A percentile compares a stretch with the other conserved stretches of the same genome.
Evolutionary conservation across 2,113 vertebrate genomes (phyloP).

Genomic region (Corythornis cristatus): DNA sequence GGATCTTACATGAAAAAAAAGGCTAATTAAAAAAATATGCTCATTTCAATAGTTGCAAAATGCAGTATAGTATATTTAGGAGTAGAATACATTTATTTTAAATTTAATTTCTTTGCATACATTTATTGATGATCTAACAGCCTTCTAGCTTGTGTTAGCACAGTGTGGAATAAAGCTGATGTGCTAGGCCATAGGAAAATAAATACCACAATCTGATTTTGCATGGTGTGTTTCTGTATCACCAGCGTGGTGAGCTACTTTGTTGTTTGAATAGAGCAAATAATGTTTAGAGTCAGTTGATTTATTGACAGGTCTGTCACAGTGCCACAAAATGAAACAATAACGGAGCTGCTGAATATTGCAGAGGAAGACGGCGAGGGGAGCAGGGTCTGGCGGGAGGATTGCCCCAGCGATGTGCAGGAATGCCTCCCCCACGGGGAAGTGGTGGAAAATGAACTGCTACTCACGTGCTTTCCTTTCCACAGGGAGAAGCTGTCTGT

Average conservation of each 20-base stretch:
- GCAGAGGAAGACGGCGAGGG: neutral
- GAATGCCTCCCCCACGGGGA: neutral
- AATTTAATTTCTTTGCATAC: neutral
- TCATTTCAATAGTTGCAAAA: neutral
- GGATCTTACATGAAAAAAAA: neutral
- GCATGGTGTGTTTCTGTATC: neutral
- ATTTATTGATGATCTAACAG: neutral
- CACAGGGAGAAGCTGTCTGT: slow-evolving; percentile 91
- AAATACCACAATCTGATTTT: neutral
- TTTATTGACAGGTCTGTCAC: slow-evolving; percentile 17
- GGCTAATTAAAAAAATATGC: neutral
- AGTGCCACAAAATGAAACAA: neutral
- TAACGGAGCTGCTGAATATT: neutral
- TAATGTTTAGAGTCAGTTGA: neutral
- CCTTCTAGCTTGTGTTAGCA: neutral
- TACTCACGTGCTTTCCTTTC: slow-evolving; percentile 66
- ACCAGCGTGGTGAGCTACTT: neutral
- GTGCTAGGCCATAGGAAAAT: neutral
- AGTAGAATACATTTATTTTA: neutral
- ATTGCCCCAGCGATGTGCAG: neutral
- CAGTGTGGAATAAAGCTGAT: neutral
- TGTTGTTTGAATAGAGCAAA: slow-evolving; percentile 10
- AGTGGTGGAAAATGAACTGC: neutral
- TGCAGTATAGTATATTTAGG: neutral
- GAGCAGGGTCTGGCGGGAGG: neutral